Evolutionary conservation across 2,888 invertebrate species (phyloP).

Genomic region (Imbricaverruca yamaguchii): DNA sequence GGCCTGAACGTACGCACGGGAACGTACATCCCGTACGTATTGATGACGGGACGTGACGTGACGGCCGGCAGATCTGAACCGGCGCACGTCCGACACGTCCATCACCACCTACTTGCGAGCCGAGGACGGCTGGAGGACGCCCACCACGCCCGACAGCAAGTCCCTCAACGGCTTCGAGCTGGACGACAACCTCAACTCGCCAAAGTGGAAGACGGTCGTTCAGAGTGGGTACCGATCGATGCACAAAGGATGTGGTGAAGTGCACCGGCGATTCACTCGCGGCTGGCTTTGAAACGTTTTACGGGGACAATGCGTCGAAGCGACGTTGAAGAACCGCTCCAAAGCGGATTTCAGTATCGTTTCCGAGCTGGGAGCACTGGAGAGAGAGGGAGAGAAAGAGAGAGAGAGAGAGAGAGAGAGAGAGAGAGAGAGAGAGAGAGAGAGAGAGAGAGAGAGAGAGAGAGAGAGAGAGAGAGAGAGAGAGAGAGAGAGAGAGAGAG

Average conservation of each 20-base stretch:
- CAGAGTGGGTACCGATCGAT: constrained; percentile 2
- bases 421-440: neutral
- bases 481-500: neutral
- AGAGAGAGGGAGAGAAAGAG: too few species aligned
- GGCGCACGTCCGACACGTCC: constrained; percentile 27
- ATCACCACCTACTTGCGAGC: constrained; percentile 38
- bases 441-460: neutral
- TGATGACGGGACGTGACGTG: too few species aligned
- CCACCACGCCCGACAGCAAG: constrained; percentile 34
- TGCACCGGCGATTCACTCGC: too few species aligned
- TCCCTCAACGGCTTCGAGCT: constrained; percentile 21
- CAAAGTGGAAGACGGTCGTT: constrained; percentile 1
- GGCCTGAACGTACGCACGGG: too few species aligned
- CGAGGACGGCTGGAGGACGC: constrained; percentile 44
- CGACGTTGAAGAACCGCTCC: neutral
- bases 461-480: too few species aligned
- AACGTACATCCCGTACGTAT: too few species aligned
- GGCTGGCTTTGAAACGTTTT: too few species aligned
- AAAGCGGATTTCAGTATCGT: too few species aligned
- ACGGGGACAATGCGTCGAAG: neutral
- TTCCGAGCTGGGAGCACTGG: too few species aligned
- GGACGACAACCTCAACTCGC: constrained; percentile 14
- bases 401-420: too few species aligned
- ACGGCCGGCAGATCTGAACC: constrained; percentile 7
- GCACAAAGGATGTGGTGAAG: too few species aligned